Base-by-base conservation (phyloP, 2,888 invertebrate genomes). In the Druceiella hillmani region DNA sequence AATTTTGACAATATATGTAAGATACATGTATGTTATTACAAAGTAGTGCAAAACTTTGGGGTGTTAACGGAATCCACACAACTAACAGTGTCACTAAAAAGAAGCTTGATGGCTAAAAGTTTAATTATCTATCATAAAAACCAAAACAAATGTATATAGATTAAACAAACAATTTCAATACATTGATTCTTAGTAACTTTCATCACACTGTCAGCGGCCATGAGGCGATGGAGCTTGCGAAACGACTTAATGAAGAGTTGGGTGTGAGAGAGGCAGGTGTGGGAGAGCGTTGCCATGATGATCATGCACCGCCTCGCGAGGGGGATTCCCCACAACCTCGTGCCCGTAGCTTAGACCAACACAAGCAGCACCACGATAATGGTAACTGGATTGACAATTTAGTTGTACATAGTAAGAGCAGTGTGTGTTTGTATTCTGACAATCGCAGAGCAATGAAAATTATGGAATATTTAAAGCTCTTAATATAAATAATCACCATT, bases 171-270 rank as follows among this genome's bases (percentile, higher is more conserved):
- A 20, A 20, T 9, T 9, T 6, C 22, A 9, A 20, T 20, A 7
- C 22, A 7, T 20, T 20, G 6, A 20, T 7, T 36, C 13, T 3
- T 51, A 68, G 61, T 50, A 78, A 75, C 47, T 66, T 74, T 46
- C 75, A 82, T 54, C 83, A 83, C 62, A 87, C 87, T 7, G 87
- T 87, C 33, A 81, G 83, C 50, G 87, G 87, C 0, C 86, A 87
- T 56, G 87, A 87, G 62, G 87, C 87, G 13, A 80, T 81, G 50
- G 74, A 84, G 47, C 59, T 87, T 43, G 86, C 87, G 2, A 85
- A 83, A 54, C 66, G 82, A 1, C 69, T 83, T 36, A 81, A 68
- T 50, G 79, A 78, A 41, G 81, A 83, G 59, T 62, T 83, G 40
- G 63, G 68, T 31, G 61, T 62, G 36, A 20, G 20, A 20, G 20